Base-by-base conservation (phyloP, 2,888 invertebrate genomes). In the Acholoe squamosa region DNA sequence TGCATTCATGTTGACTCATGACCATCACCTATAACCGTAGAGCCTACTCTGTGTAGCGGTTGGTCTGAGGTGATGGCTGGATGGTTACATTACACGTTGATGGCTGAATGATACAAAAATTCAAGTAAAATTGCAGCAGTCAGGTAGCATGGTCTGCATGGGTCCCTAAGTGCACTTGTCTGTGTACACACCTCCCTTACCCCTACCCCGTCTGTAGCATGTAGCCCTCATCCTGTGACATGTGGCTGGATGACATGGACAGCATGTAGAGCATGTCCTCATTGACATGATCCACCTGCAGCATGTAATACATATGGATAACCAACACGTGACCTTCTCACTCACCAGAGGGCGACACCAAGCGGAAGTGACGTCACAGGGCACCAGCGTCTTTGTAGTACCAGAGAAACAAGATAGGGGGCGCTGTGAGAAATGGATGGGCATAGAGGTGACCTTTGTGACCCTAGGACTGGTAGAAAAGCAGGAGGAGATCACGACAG, bases 291-390 rank as follows among this genome's bases (percentile, higher is more conserved):
- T 80, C 33, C 80, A 7, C 80, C 80, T 34, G 34, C n/a, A 80
- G 43, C 80, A 80, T 43, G 80, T 43, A 80, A 80, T 19, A 80
- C 80, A 43, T 43, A 80, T n/a, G 80, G 34, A 33, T 7, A 34
- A 43, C n/a, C 43, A 33, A 33, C 80, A 80, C 43, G 34, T 43
- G 80, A 80, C 80, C 80, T 76, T 43, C 31, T 25, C 25, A 71
- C 71, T 25, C 80, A 80, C 80, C 77, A 77, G 77, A n/a, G 77
- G 77, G 77, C 33, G 77, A 28, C 77, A 7, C n/a, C 7, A 80
- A 80, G 10, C 80, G 80, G 80, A 80, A 80, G 34, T 80, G 80
- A 80, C 76, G 31, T 76, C 76, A 76, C 76, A 19, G 25, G 80
- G 16, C 14, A 16, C 43, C 80, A n/a, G 34, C 43, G 80, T 80